phyloP scores from a whole-genome alignment of 2,113 vertebrate genomes.

The Paramormyrops kingsleyae region DNA sequence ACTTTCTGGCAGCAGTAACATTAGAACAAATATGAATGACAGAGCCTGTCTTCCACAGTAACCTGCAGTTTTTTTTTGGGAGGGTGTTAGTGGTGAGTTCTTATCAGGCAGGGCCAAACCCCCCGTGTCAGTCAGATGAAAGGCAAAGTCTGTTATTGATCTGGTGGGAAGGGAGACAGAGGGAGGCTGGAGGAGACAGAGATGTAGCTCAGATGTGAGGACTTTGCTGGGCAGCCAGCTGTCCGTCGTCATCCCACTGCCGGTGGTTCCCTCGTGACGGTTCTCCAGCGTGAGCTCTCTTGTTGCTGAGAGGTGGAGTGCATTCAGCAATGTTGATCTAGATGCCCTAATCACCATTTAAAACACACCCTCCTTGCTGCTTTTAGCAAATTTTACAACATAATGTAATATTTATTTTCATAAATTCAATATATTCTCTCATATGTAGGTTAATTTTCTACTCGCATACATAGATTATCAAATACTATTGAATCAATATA shows the following conservation, averaged over 20 bases:
- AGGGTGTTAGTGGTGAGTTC: constrained; percentile 33
- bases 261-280: constrained; percentile 26
- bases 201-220: constrained; percentile 39
- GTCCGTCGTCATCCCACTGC: constrained; percentile 36
- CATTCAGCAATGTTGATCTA: background rate
- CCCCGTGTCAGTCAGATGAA: constrained; percentile 73
- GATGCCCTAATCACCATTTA: background rate
- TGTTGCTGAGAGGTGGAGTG: background rate
- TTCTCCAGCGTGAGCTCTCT: constrained; percentile 17
- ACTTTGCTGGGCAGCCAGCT: constrained; percentile 47
- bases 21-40: background rate
- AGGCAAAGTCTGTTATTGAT: constrained; percentile 72
- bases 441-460: background rate
- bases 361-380: background rate
- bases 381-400: background rate
- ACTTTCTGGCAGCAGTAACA: background rate
- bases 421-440: background rate
- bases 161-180: constrained; percentile 44
- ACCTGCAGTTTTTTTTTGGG: background rate
- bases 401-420: background rate
- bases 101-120: constrained; percentile 69
- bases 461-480: background rate
- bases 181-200: constrained; percentile 16
- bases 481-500: too few species aligned
- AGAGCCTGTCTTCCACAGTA: constrained; percentile 6